Evolutionary conservation across 2,113 vertebrate species (phyloP), one percentile per base, ranked within the genome.

Genomic region (Mus musculus): DNA sequence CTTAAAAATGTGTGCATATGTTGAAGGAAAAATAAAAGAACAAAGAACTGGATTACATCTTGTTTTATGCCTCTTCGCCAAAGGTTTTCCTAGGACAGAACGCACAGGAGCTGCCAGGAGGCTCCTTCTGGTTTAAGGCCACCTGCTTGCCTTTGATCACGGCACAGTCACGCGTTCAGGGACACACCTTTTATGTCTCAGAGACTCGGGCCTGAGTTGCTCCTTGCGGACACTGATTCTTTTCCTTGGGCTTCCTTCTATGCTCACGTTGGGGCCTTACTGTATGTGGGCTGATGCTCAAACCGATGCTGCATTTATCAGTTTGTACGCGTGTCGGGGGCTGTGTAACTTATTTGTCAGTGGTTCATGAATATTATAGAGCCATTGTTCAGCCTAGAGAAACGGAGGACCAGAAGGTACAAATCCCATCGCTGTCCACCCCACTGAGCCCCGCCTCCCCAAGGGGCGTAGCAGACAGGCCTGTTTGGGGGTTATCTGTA

Each of bases 331-430:
- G 0, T 59, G 16, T 88, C 56, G 59, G 28, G 61, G 39, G 0
- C 11, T 49, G 28, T 26, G 20, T 33, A 46, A n/a, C 39, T 63
- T 30, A n/a, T n/a, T 39, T 20, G 61, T 86, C 52, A 67, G 56
- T 13, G 73, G n/a, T 81, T 39, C 13, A 19, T 4, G 78, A 17
- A 11, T 22, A 42, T 14, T 26, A 28, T 26, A 59, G 16, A n/a
- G 36, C 71, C 46, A 12, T 49, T 91, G 85, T 67, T 95, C 75
- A 59, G 36, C 85, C 1, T n/a, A 59, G 56, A 87, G 76, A 95
- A 61, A 81, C 33, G n/a, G 54, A 61, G 33, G 10, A 24, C 17
- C 39, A 20, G 49, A 76, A 22, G 24, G 17, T 52, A 90, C 80
- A 65, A 28, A 61, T 39, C n/a, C 90, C 9, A 16, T 26, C 2